Percentiles rank a stretch among this genome's conserved stretches.
These are phyloP conservation scores for Enteromius viviparus DNA, from an alignment of 2,797 vertebrate species.

Conservation along the genomic window DNA sequence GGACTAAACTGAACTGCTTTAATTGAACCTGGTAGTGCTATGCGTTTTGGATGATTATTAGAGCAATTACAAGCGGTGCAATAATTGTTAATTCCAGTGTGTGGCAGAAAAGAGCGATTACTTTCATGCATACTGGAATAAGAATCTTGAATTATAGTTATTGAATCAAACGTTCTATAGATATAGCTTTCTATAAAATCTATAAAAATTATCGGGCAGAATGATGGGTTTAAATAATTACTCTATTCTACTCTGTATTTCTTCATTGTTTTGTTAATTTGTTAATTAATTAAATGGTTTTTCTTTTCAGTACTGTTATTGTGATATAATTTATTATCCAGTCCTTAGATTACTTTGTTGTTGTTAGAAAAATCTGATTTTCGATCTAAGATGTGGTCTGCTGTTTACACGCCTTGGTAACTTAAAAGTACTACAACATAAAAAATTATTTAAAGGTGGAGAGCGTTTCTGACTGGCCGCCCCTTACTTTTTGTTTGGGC, in stretches of 20 bases:
- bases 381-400: not conserved
- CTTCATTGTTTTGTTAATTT: no score
- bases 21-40: not conserved
- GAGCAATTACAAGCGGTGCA: not conserved
- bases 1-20: not conserved
- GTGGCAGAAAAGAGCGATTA: not conserved
- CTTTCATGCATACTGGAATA: not conserved
- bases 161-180: not conserved
- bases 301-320: no score
- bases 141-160: not conserved
- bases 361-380: no score
- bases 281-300: not conserved
- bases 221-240: no score
- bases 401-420: not conserved
- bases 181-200: not conserved
- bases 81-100: not conserved
- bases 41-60: not conserved
- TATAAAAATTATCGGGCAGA: not conserved
- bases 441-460: not conserved
- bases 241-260: no score
- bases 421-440: not conserved
- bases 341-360: not conserved
- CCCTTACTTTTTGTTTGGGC: not conserved
- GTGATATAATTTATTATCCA: not conserved
- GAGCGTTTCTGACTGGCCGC: not conserved